These are phyloP conservation scores for Tetragonula clypearis DNA, from an alignment of 1,140 invertebrate species.

Conservation along the genomic window DNA sequence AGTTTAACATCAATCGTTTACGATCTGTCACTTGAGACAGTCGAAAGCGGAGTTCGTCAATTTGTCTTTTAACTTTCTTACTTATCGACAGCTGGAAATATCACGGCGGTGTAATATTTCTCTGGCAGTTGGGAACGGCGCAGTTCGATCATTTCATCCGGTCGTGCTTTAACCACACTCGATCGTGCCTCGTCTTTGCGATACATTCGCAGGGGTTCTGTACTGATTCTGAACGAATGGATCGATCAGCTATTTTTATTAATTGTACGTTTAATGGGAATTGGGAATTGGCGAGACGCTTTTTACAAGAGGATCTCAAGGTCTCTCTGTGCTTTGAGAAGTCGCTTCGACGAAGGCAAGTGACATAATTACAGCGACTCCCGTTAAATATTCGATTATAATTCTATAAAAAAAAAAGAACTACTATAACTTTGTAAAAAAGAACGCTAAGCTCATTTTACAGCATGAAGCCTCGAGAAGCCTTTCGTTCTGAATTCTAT, in stretches of 20 bases:
- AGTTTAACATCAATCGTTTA: neutral
- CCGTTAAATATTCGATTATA: no score
- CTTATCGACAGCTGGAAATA: constrained; percentile 21
- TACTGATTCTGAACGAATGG: neutral
- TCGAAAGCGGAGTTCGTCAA: neutral
- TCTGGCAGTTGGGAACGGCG: neutral
- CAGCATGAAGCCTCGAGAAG: no score
- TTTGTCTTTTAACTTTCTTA: no score
- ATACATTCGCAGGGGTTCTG: neutral
- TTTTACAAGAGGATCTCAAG: neutral
- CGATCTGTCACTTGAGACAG: neutral
- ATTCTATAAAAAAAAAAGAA: no score
- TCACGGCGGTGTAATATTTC: neutral
- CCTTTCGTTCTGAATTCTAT: no score
- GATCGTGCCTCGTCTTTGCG: neutral
- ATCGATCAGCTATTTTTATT: constrained; percentile 3
- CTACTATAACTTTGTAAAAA: no score
- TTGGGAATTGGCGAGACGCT: neutral
- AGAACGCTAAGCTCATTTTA: no score
- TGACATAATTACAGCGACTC: no score
- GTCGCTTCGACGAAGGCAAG: neutral
- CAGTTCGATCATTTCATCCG: constrained; percentile 3
- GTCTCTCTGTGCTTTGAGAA: neutral
- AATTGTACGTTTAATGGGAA: neutral
- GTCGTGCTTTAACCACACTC: constrained; percentile 8